Evolutionary conservation across 1,140 invertebrate genomes (phyloP).

Genomic region (Dendroctonus valens): DNA sequence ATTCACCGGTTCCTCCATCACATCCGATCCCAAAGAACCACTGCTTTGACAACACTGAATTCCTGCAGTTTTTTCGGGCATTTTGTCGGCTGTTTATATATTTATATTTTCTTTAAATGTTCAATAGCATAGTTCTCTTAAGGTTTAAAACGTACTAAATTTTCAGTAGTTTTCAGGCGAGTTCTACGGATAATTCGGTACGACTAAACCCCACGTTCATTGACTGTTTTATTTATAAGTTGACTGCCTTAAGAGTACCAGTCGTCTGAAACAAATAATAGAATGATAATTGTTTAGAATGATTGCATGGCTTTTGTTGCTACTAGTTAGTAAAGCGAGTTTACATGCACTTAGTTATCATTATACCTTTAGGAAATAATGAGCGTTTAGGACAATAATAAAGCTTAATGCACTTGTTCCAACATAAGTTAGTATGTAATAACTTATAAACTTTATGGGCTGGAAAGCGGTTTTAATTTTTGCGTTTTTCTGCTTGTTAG

Average conservation of each 20-base stretch:
- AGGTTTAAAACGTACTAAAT: slow-evolving; percentile 1
- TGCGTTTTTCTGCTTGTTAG: too few relatives aligned
- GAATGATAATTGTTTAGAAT: too few relatives aligned
- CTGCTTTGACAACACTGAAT: slow-evolving; percentile 41
- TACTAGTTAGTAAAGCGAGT: too few relatives aligned
- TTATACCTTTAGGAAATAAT: too few relatives aligned
- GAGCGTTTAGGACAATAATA: too few relatives aligned
- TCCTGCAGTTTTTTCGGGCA: slow-evolving; percentile 19
- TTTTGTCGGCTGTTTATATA: slow-evolving; percentile 1
- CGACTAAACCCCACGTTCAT: slow-evolving; percentile 8
- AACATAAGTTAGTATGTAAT: too few relatives aligned
- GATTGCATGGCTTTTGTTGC: too few relatives aligned
- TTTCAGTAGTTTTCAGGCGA: neutral
- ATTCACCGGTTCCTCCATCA: slow-evolving; percentile 4
- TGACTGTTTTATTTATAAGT: slow-evolving; percentile 17
- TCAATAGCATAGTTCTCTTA: neutral
- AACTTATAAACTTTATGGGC: too few relatives aligned
- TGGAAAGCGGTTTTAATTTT: too few relatives aligned
- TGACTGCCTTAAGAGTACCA: slow-evolving; percentile 5
- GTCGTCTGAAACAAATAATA: neutral
- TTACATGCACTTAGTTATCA: too few relatives aligned
- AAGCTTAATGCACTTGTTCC: too few relatives aligned
- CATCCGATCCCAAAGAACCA: slow-evolving; percentile 35
- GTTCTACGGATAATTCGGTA: neutral
- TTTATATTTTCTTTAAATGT: neutral